phyloP scores from a whole-genome alignment of 1,140 invertebrate genomes.

The Oncopodura yosiiana region DNA sequence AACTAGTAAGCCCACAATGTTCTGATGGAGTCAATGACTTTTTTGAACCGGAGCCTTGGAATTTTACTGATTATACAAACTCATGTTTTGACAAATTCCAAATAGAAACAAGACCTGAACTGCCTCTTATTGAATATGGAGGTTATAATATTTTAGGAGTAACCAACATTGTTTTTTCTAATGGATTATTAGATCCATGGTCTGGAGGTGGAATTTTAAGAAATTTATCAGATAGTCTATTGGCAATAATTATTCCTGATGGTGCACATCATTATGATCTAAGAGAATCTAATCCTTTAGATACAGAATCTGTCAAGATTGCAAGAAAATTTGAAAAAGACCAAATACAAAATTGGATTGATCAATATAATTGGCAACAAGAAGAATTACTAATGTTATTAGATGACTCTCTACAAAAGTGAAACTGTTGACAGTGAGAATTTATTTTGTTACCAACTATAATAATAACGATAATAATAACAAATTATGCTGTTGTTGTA shows the following conservation, averaged over 20 bases:
- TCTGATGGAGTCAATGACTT: slow-evolving; percentile 64
- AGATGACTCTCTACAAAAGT: too few relatives aligned
- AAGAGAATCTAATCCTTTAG: slow-evolving; percentile 54
- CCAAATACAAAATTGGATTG: slow-evolving; percentile 59
- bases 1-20: slow-evolving; percentile 92
- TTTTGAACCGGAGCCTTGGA: slow-evolving; percentile 67
- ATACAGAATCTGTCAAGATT: slow-evolving; percentile 58
- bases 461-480: too few relatives aligned
- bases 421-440: too few relatives aligned
- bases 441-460: too few relatives aligned
- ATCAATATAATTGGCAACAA: too few relatives aligned
- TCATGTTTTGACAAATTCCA: slow-evolving; percentile 59
- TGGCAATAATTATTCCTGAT: slow-evolving; percentile 71
- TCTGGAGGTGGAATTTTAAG: slow-evolving; percentile 70
- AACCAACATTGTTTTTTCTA: slow-evolving; percentile 79
- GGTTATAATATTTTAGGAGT: slow-evolving; percentile 56
- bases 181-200: slow-evolving; percentile 87
- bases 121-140: slow-evolving; percentile 65
- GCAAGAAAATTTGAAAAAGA: slow-evolving; percentile 57
- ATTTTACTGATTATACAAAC: slow-evolving; percentile 54
- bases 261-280: slow-evolving; percentile 89
- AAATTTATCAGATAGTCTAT: slow-evolving; percentile 53
- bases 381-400: too few relatives aligned
- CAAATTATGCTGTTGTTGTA: too few relatives aligned
- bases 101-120: slow-evolving; percentile 53